A percentile compares a stretch with the other conserved stretches of the same genome.
These are phyloP conservation scores for Naso thynnoides DNA, from an alignment of 2,797 vertebrate genomes.

Conservation along the genomic window DNA sequence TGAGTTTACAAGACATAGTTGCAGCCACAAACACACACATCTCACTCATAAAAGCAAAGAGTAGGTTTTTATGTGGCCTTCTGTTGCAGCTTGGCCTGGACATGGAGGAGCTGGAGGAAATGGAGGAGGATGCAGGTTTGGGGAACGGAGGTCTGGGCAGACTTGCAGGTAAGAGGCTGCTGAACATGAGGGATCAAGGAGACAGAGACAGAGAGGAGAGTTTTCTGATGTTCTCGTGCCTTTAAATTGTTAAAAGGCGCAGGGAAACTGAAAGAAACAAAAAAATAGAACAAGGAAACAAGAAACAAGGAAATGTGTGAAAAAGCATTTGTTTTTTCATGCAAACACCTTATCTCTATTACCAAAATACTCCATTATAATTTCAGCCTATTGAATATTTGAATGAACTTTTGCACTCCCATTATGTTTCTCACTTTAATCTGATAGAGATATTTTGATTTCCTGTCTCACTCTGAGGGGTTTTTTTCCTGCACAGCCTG, in stretches of 20 bases:
- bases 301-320: not conserved
- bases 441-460: not conserved
- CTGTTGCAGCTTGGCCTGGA: slow-evolving; percentile 92
- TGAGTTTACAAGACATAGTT: not conserved
- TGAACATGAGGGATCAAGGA: too few relatives aligned
- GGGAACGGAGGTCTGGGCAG: slow-evolving; percentile 97
- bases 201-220: too few relatives aligned
- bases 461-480: not conserved
- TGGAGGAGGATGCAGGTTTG: slow-evolving; percentile 96
- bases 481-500: slow-evolving; percentile 73
- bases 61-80: not conserved
- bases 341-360: not conserved
- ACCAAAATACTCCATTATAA: slow-evolving; percentile 11
- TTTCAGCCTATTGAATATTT: not conserved
- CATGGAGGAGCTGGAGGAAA: slow-evolving; percentile 97
- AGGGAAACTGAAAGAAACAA: too few relatives aligned
- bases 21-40: not conserved
- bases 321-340: not conserved
- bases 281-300: too few relatives aligned
- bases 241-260: too few relatives aligned
- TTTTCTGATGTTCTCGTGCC: too few relatives aligned
- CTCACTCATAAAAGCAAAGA: not conserved
- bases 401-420: slow-evolving; percentile 17
- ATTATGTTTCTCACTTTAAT: not conserved
- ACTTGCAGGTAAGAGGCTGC: slow-evolving; percentile 89